phyloP scores from a whole-genome alignment of 1,140 invertebrate genomes.

The Lasaia peninsularis region DNA sequence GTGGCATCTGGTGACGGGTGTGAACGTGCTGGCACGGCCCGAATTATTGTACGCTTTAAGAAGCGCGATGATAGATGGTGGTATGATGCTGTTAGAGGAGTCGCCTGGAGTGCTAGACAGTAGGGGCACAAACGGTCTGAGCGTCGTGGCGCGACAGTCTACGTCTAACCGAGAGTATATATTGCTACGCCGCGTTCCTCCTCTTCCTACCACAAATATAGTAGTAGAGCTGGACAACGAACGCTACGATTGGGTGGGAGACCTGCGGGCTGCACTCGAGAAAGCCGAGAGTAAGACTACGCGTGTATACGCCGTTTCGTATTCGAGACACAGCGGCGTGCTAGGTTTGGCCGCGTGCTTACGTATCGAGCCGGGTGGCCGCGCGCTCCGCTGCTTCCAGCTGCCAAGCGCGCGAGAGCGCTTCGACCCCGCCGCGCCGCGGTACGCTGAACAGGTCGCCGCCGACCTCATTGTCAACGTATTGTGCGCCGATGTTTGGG shows the following conservation, averaged over 20 bases:
- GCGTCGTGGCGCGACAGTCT: constrained; percentile 76
- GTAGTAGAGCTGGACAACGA: constrained; percentile 82
- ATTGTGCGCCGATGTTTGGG: constrained; percentile 88
- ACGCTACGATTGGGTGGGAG: constrained; percentile 89
- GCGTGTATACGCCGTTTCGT: constrained; percentile 83
- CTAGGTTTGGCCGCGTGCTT: constrained; percentile 94
- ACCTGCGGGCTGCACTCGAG: constrained; percentile 84
- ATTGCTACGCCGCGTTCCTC: constrained; percentile 77
- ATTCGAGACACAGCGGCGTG: constrained; percentile 80
- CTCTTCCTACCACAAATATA: constrained; percentile 53
- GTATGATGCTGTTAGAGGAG: constrained; percentile 89
- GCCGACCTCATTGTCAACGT: constrained; percentile 93
- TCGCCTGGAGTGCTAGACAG: constrained; percentile 76
- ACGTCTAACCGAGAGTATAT: constrained; percentile 79
- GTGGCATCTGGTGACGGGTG: constrained; percentile 80
- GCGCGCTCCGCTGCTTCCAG: constrained; percentile 84
- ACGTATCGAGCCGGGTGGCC: constrained; percentile 88
- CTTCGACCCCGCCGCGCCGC: constrained; percentile 78
- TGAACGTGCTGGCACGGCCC: constrained; percentile 79
- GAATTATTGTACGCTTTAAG: constrained; percentile 79
- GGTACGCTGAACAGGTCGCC: constrained; percentile 81
- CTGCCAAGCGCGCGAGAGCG: constrained; percentile 81
- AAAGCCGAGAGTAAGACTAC: constrained; percentile 77
- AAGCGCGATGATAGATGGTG: constrained; percentile 81
- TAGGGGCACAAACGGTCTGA: constrained; percentile 70